Evolutionary conservation across 2,888 invertebrate genomes (phyloP).

Genomic region (Actias luna): DNA sequence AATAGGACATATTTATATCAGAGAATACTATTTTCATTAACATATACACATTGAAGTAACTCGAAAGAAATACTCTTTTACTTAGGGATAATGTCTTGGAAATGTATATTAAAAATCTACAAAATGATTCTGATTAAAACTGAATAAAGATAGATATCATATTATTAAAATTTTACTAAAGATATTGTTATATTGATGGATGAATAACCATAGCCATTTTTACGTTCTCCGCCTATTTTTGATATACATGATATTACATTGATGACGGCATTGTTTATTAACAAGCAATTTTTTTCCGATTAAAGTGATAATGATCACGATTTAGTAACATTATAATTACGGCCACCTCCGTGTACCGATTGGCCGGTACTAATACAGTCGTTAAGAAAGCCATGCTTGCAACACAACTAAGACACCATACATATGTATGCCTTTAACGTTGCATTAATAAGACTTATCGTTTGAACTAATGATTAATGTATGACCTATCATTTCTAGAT

Average conservation of each 20-base stretch:
- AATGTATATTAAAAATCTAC: too few relatives aligned
- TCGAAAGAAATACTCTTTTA: too few relatives aligned
- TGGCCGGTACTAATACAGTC: conserved; percentile 36
- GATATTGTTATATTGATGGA: too few relatives aligned
- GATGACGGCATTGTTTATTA: background rate
- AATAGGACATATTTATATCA: too few relatives aligned
- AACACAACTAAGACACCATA: conserved; percentile 23
- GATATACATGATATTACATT: background rate
- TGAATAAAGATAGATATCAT: too few relatives aligned
- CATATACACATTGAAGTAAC: too few relatives aligned
- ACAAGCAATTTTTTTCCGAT: background rate
- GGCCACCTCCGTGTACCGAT: conserved; percentile 22
- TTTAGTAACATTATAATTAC: conserved; percentile 15
- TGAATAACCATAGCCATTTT: background rate
- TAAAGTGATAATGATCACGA: conserved; percentile 15
- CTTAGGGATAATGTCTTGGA: too few relatives aligned
- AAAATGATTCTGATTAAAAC: too few relatives aligned
- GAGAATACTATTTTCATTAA: too few relatives aligned
- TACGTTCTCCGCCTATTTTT: background rate
- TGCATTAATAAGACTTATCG: conserved; percentile 21
- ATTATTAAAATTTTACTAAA: too few relatives aligned
- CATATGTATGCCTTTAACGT: conserved; percentile 31
- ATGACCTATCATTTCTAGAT: conserved; percentile 14
- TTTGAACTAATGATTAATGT: conserved; percentile 18
- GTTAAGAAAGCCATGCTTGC: conserved; percentile 38